Conservation (phyloP, 2,113 vertebrate genomes). For the Archilochus colubris region DNA sequence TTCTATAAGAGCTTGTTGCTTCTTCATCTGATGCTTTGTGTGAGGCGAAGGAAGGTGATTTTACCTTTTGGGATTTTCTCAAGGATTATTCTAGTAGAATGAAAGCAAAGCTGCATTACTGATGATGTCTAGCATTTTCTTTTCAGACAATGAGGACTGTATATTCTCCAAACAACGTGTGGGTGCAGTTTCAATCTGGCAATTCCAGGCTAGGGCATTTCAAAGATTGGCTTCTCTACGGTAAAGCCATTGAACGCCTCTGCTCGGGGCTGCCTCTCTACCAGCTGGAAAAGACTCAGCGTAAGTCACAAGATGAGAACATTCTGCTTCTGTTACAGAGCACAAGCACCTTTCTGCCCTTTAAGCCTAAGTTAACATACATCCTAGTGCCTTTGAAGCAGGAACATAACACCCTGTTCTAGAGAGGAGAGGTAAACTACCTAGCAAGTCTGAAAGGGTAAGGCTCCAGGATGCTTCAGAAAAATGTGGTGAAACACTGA, state of each 20-base stretch:
- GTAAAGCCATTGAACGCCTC: conserved; percentile 58
- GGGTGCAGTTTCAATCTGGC: conserved; percentile 60
- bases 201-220: not conserved
- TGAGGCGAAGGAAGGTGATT: not conserved
- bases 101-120: not conserved
- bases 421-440: not conserved
- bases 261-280: conserved; percentile 74
- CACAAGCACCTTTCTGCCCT: not conserved
- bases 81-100: not conserved
- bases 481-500: not conserved
- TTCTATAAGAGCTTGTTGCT: not conserved
- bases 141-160: conserved; percentile 59
- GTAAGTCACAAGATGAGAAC: conserved; percentile 54
- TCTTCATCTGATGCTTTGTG: not conserved
- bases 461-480: not conserved
- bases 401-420: not conserved
- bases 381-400: not conserved
- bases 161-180: conserved; percentile 40
- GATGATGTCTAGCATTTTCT: not conserved
- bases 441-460: not conserved
- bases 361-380: rapidly evolving
- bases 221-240: conserved; percentile 62
- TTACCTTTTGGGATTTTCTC: not conserved
- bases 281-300: not conserved
- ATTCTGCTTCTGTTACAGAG: not conserved